A percentile compares a stretch with the other conserved stretches of the same genome.
These are phyloP conservation scores for Agrochola lychnidis DNA, from an alignment of 2,888 invertebrate genomes.

Conservation along the genomic window DNA sequence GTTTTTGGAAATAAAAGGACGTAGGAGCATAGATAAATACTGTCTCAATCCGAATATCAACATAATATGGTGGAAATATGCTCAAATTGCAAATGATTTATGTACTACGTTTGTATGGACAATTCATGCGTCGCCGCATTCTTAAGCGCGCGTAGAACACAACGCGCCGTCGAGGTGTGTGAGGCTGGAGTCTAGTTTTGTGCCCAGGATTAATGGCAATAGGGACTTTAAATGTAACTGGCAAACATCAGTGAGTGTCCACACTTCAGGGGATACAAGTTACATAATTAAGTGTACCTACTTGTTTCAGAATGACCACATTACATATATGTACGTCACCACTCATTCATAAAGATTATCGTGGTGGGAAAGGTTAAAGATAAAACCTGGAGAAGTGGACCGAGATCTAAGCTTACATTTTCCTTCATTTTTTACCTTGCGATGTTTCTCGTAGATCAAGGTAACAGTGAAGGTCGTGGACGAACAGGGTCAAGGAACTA, in stretches of 20 bases:
- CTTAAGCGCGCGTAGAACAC: too few species aligned
- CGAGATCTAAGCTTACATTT: constrained; percentile 4
- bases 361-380: constrained; percentile 1
- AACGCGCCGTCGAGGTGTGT: neutral
- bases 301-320: neutral
- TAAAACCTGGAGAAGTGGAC: constrained; percentile 16
- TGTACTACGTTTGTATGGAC: too few species aligned
- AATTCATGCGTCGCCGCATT: too few species aligned
- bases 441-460: constrained; percentile 40
- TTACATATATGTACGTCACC: neutral
- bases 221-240: neutral
- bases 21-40: too few species aligned
- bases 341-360: constrained; percentile 24
- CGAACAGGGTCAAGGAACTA: constrained; percentile 17
- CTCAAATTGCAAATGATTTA: too few species aligned
- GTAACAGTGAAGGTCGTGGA: constrained; percentile 17
- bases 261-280: neutral
- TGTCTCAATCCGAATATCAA: too few species aligned
- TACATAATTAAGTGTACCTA: neutral
- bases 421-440: constrained; percentile 31
- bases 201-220: neutral
- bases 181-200: neutral
- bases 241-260: neutral
- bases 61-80: too few species aligned
- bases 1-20: too few species aligned